These are phyloP conservation scores for Trogon melanurus DNA, from an alignment of 2,113 vertebrate species.

Conservation along the genomic window DNA sequence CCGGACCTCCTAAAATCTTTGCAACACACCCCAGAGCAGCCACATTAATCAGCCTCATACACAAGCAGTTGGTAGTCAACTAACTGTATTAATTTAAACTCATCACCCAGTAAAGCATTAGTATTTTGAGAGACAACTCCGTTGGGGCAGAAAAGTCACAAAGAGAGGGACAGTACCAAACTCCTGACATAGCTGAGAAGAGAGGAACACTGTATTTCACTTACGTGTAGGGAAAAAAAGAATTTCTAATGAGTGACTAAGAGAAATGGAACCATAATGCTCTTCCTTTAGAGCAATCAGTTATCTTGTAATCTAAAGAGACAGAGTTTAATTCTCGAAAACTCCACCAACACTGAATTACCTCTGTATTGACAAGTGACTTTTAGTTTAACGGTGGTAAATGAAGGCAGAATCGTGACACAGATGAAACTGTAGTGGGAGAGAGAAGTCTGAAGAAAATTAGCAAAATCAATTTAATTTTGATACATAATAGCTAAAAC, in stretches of 20 bases:
- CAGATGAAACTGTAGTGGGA: not conserved
- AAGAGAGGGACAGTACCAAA: not conserved
- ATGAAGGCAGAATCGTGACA: not conserved
- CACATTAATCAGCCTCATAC: not conserved
- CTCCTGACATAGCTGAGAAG: not conserved
- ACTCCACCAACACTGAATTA: not conserved
- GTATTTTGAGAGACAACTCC: not conserved
- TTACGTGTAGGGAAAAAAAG: not conserved
- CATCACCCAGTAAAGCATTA: not conserved
- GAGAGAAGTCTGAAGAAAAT: not conserved
- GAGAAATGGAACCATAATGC: not conserved
- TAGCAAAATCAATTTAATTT: not conserved
- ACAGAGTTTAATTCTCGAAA: not conserved
- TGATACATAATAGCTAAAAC: not conserved
- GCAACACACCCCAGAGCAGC: not conserved
- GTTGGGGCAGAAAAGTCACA: not conserved
- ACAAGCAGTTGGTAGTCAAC: not conserved
- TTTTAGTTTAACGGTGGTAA: not conserved
- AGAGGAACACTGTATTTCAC: not conserved
- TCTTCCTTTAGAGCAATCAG: not conserved
- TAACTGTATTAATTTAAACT: not conserved
- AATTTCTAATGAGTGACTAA: not conserved
- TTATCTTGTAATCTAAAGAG: not conserved
- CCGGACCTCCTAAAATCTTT: not conserved
- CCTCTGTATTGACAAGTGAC: not conserved